A percentile compares a stretch with the other conserved stretches of the same genome.
Conservation (phyloP, 2,888 invertebrate genomes). For the Aporophyla lueneburgensis region DNA sequence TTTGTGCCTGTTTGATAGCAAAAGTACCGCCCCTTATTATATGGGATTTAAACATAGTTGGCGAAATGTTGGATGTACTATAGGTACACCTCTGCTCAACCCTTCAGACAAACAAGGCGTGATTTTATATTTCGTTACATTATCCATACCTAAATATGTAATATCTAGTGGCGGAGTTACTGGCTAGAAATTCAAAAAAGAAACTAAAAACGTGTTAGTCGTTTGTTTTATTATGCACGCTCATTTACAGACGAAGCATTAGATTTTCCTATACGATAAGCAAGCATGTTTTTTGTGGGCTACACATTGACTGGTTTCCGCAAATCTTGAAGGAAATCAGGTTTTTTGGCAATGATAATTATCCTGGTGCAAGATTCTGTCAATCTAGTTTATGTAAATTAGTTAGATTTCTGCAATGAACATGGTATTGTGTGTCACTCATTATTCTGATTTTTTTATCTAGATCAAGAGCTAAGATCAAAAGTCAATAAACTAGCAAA, state of each 20-base stretch:
- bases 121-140: background rate
- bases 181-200: background rate
- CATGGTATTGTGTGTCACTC: background rate
- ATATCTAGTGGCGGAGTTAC: background rate
- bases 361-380: conserved; percentile 1
- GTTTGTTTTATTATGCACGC: conserved; percentile 28
- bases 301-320: conserved; percentile 22
- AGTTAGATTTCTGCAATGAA: conserved; percentile 13
- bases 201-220: background rate
- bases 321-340: conserved; percentile 36
- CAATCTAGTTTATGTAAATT: background rate
- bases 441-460: background rate
- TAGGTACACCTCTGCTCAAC: too few species aligned
- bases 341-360: conserved; percentile 12
- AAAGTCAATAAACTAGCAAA: conserved; percentile 17
- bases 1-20: too few species aligned
- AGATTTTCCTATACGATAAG: conserved; percentile 43
- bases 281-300: conserved; percentile 23
- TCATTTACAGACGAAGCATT: conserved; percentile 11
- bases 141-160: conserved; percentile 6
- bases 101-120: too few species aligned
- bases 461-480: background rate
- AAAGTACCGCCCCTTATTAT: too few species aligned
- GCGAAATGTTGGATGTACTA: too few species aligned
- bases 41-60: too few species aligned